Evolutionary conservation across 2,888 invertebrate genomes (phyloP).

Genomic region (Trissoscelio sp.): DNA sequence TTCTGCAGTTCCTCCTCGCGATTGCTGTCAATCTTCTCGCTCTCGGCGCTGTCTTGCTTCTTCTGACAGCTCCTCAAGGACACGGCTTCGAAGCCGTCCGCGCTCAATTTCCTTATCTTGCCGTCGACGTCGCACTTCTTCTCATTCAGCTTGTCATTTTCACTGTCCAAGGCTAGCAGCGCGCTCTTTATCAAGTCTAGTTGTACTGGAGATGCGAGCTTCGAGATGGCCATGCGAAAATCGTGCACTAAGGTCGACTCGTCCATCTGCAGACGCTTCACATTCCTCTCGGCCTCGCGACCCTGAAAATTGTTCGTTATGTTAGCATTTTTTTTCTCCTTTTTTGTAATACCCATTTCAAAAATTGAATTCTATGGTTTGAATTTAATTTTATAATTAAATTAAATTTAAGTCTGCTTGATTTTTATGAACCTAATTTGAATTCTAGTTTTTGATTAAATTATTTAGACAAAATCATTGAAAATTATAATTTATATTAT

Average conservation of each 20-base stretch:
- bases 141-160: constrained; percentile 73
- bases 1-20: constrained; percentile 80
- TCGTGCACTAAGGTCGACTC: constrained; percentile 79
- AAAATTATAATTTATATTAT: too few species aligned
- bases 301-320: constrained; percentile 71
- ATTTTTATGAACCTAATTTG: too few species aligned
- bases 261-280: constrained; percentile 78
- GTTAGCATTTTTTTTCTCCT: constrained; percentile 20
- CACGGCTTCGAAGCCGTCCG: constrained; percentile 71
- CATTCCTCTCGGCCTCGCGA: constrained; percentile 79
- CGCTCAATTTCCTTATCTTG: constrained; percentile 70
- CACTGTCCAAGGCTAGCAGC: constrained; percentile 78
- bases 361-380: too few species aligned
- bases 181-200: constrained; percentile 78
- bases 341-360: too few species aligned
- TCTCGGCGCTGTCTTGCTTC: constrained; percentile 58
- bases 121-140: constrained; percentile 76
- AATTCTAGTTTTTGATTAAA: too few species aligned
- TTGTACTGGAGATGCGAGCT: constrained; percentile 80
- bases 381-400: too few species aligned
- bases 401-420: too few species aligned
- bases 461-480: too few species aligned
- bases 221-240: constrained; percentile 80
- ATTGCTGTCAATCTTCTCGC: constrained; percentile 62
- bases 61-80: constrained; percentile 70